A percentile compares a stretch with the other conserved stretches of the same genome.
phyloP scores from a whole-genome alignment of 1,140 invertebrate species.

The Pseudomyrmex cubaensis region DNA sequence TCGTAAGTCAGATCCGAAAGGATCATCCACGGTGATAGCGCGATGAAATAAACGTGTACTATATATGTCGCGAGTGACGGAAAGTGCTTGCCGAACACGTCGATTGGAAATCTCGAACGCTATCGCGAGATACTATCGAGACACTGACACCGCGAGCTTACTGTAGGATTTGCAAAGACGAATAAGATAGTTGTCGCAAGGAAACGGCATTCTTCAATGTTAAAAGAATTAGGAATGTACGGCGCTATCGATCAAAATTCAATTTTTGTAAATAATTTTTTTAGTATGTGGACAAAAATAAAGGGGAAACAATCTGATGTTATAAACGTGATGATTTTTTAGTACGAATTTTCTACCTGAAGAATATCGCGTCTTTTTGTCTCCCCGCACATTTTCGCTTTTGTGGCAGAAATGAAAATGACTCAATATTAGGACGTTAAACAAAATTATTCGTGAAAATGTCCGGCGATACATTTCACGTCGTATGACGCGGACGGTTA shows the following conservation, averaged over 20 bases:
- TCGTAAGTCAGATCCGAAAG: not conserved
- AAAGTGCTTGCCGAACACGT: constrained; percentile 7
- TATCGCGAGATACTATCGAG: no score
- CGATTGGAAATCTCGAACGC: no score
- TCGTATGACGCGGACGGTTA: not conserved
- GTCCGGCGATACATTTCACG: not conserved
- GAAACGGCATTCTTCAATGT: not conserved
- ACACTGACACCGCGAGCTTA: not conserved
- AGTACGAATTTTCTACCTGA: not conserved
- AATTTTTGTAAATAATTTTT: not conserved
- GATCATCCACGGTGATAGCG: not conserved
- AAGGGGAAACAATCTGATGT: no score
- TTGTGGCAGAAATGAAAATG: not conserved
- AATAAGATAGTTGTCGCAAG: not conserved
- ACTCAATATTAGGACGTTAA: constrained; percentile 15
- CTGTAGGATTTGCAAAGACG: not conserved
- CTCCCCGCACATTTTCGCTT: not conserved
- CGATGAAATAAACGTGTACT: constrained; percentile 56
- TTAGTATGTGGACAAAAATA: not conserved
- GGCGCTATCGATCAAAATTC: no score
- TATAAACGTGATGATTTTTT: no score
- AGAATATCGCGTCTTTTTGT: not conserved
- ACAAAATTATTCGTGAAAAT: not conserved
- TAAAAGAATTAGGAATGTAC: not conserved
- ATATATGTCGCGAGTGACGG: constrained; percentile 33